A percentile compares a stretch with the other conserved stretches of the same genome.
Conservation (phyloP, 2,113 vertebrate genomes). For the Callipepla squamata region DNA sequence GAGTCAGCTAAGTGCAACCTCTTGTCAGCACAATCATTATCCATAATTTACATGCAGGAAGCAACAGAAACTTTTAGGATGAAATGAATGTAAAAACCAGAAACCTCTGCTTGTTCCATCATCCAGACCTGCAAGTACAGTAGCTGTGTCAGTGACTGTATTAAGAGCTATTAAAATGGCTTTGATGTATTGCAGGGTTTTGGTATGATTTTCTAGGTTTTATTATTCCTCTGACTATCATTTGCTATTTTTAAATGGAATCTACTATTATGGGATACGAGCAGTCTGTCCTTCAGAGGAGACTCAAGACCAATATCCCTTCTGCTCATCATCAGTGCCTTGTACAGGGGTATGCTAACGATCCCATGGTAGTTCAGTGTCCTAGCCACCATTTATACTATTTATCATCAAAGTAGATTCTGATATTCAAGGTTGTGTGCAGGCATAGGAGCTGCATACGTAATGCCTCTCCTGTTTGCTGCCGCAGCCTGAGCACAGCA, state of each 20-base stretch:
- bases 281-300: slow-evolving; percentile 57
- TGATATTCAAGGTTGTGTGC: background rate
- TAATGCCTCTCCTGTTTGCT: background rate
- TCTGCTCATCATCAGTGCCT: background rate
- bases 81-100: slow-evolving; percentile 6
- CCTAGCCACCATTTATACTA: background rate
- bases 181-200: slow-evolving; percentile 60
- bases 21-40: slow-evolving; percentile 31
- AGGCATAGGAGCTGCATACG: background rate
- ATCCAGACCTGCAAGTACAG: background rate
- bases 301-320: background rate
- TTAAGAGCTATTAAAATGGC: slow-evolving; percentile 65
- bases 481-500: background rate
- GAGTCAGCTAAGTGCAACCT: slow-evolving; percentile 14
- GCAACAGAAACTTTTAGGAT: slow-evolving; percentile 50
- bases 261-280: slow-evolving; percentile 30
- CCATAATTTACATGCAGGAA: slow-evolving; percentile 47
- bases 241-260: slow-evolving; percentile 59
- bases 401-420: background rate
- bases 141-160: slow-evolving; percentile 37
- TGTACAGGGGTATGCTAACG: background rate
- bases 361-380: background rate
- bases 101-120: slow-evolving; percentile 41
- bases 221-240: slow-evolving; percentile 69
- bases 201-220: slow-evolving; percentile 51